phyloP scores from a whole-genome alignment of 2,113 vertebrate genomes.

The Python bivittatus region DNA sequence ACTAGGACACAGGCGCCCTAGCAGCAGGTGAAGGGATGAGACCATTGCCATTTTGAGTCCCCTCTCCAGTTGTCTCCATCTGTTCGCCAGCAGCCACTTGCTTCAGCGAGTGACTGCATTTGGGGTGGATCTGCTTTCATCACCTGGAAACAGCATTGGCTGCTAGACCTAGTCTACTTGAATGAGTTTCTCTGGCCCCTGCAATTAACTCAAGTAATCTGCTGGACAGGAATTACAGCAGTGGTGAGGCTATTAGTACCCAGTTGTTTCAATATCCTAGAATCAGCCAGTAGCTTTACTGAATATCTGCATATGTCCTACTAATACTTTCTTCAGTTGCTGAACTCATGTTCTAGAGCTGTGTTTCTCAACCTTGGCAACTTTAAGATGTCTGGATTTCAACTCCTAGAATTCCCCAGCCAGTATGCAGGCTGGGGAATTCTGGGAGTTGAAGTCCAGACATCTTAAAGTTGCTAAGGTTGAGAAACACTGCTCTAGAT shows the following conservation, averaged over 20 bases:
- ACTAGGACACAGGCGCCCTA: conserved; percentile 59
- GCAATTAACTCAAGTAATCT: background rate
- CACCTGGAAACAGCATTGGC: background rate
- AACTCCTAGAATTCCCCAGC: too few relatives aligned
- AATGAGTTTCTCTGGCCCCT: background rate
- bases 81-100: background rate
- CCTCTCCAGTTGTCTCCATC: background rate
- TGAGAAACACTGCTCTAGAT: too few relatives aligned
- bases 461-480: too few relatives aligned
- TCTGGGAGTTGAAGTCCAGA: too few relatives aligned
- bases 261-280: background rate
- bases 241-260: background rate
- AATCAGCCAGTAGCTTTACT: background rate
- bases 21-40: background rate
- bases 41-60: background rate
- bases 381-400: too few relatives aligned
- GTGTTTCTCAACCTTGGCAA: too few relatives aligned
- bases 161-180: background rate
- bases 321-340: background rate
- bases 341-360: background rate
- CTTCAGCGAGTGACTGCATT: background rate
- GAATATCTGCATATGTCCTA: background rate
- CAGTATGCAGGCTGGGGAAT: too few relatives aligned
- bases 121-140: background rate
- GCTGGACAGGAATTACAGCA: background rate